phyloP scores from a whole-genome alignment of 2,113 vertebrate species.

The Rousettus leschenaultii region DNA sequence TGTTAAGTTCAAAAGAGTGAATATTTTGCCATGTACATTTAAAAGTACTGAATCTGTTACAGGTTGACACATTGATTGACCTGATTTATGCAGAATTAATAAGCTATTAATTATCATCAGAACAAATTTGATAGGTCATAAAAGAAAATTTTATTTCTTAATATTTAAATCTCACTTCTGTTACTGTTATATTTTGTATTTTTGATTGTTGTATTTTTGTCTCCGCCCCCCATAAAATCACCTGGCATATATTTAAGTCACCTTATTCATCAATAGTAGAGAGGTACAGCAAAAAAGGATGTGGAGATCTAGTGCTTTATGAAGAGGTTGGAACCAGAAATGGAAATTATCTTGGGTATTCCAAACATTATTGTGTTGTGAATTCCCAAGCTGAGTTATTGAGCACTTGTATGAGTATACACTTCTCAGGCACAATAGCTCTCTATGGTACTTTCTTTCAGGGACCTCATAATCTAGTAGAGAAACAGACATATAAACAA shows the following conservation, averaged over 20 bases:
- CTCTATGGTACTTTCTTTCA: not conserved
- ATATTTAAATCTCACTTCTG: slow-evolving; percentile 11
- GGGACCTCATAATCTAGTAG: not conserved
- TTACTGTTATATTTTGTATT: not conserved
- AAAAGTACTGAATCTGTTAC: slow-evolving; percentile 81
- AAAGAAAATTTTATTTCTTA: not conserved
- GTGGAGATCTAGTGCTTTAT: not conserved
- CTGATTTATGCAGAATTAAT: slow-evolving; percentile 76
- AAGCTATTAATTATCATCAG: not conserved
- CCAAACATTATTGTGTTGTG: not conserved
- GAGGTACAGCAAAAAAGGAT: not conserved
- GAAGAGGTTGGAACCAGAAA: not conserved
- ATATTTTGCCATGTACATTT: slow-evolving; percentile 82
- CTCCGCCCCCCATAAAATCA: not conserved
- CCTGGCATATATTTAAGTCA: not conserved
- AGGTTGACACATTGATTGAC: slow-evolving; percentile 83
- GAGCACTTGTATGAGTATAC: not conserved
- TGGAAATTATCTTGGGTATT: not conserved
- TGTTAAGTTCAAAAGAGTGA: slow-evolving; percentile 85
- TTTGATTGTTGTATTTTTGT: not conserved
- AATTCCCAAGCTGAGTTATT: not conserved
- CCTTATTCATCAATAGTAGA: not conserved
- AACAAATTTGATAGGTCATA: not conserved
- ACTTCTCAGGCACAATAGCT: not conserved
- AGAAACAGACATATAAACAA: not conserved